phyloP scores from a whole-genome alignment of 2,888 invertebrate species.

The Meiosimyza decipiens region DNA sequence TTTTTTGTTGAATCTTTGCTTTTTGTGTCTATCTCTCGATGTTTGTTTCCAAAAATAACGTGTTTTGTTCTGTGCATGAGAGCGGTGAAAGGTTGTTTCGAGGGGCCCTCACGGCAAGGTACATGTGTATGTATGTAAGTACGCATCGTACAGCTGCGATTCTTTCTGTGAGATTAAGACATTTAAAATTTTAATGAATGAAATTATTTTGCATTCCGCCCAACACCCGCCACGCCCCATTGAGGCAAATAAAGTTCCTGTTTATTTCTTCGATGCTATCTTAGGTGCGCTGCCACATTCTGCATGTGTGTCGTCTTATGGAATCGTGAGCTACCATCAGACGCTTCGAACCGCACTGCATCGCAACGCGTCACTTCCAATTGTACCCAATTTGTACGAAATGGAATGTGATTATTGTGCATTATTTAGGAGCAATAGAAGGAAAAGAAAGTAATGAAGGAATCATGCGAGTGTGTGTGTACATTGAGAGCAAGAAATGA shows the following conservation, averaged over 20 bases:
- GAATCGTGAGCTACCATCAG: slow-evolving; percentile 21
- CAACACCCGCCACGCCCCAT: slow-evolving; percentile 27
- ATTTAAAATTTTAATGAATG: slow-evolving; percentile 52
- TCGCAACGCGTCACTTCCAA: slow-evolving; percentile 42
- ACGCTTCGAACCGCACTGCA: background rate
- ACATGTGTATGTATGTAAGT: background rate
- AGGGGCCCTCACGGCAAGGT: background rate
- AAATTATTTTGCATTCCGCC: slow-evolving; percentile 45
- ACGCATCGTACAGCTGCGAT: slow-evolving; percentile 39
- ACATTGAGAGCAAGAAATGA: too few species aligned
- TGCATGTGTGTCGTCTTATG: background rate
- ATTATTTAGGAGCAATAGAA: slow-evolving; percentile 42
- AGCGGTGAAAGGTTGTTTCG: background rate
- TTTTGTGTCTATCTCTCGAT: slow-evolving; percentile 8
- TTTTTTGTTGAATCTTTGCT: slow-evolving; percentile 10
- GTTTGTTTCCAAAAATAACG: slow-evolving; percentile 25
- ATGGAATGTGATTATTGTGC: slow-evolving; percentile 51
- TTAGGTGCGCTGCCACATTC: background rate
- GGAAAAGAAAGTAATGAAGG: background rate
- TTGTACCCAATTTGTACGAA: slow-evolving; percentile 56
- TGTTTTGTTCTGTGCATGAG: background rate
- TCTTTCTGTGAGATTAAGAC: slow-evolving; percentile 50
- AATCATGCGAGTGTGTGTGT: too few species aligned
- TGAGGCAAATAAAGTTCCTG: background rate
- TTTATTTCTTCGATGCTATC: background rate